These are phyloP conservation scores for Crotophaga sulcirostris DNA, from an alignment of 2,113 vertebrate species.

Conservation along the genomic window DNA sequence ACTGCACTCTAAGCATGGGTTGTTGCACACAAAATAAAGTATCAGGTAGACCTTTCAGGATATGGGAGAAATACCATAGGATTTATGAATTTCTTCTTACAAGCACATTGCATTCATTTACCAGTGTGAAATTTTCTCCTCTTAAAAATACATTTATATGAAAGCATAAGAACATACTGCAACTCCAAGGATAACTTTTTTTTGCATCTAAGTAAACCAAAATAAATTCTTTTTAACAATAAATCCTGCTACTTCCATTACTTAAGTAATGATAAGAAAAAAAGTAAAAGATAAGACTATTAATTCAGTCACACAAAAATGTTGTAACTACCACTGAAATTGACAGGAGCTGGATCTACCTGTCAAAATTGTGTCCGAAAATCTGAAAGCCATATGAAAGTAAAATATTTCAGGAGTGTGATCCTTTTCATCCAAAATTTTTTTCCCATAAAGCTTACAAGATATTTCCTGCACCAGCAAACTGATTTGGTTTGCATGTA, in stretches of 20 bases:
- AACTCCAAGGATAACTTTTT: background rate
- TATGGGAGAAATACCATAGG: background rate
- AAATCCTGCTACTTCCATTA: background rate
- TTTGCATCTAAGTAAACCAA: background rate
- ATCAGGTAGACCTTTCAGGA: background rate
- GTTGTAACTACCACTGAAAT: background rate
- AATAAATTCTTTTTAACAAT: background rate
- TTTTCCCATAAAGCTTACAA: background rate
- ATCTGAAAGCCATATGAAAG: background rate
- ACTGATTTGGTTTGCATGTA: rapidly evolving
- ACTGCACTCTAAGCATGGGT: background rate
- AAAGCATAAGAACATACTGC: background rate
- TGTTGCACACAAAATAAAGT: background rate
- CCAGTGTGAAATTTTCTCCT: background rate
- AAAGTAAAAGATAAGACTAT: background rate
- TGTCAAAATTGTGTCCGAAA: background rate
- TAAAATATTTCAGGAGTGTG: background rate
- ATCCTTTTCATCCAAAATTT: background rate
- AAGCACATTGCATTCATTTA: background rate
- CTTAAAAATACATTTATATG: background rate
- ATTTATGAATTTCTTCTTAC: background rate
- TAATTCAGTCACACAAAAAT: background rate
- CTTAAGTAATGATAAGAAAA: background rate
- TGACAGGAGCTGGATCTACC: background rate
- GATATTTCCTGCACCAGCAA: background rate